Percentiles rank a stretch among this genome's conserved stretches.
phyloP scores from a whole-genome alignment of 2,113 vertebrate genomes.

The Ageneiosus marmoratus region DNA sequence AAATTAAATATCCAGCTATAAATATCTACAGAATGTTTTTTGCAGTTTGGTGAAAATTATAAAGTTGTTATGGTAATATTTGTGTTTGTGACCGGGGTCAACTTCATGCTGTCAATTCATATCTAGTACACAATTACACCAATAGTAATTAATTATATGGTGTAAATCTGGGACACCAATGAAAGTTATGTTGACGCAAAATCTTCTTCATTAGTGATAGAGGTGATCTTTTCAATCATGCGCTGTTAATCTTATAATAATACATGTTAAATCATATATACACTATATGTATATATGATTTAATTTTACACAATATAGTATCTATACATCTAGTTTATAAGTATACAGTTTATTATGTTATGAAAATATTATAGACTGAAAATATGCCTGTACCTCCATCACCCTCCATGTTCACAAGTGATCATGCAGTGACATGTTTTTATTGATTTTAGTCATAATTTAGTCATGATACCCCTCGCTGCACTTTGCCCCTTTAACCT shows the following conservation, averaged over 20 bases:
- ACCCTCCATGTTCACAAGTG: constrained; percentile 48
- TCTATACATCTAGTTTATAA: not conserved
- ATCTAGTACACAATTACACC: not conserved
- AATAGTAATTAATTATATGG: not conserved
- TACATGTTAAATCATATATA: not conserved
- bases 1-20: constrained; percentile 8
- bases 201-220: not conserved
- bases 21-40: not conserved
- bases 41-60: not conserved
- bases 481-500: constrained; percentile 39
- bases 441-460: constrained; percentile 74
- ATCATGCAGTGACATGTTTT: constrained; percentile 68
- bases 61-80: not conserved
- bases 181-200: not conserved
- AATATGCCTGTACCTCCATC: not conserved
- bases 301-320: too few species aligned
- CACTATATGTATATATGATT: too few species aligned
- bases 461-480: constrained; percentile 62
- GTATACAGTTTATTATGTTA: not conserved
- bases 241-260: too few species aligned
- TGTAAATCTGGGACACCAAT: not conserved
- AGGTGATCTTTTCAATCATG: not conserved
- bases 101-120: not conserved
- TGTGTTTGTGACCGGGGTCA: not conserved
- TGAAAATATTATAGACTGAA: not conserved